Conservation (phyloP, 2,888 invertebrate genomes). For the Trichopoda pennipes region DNA sequence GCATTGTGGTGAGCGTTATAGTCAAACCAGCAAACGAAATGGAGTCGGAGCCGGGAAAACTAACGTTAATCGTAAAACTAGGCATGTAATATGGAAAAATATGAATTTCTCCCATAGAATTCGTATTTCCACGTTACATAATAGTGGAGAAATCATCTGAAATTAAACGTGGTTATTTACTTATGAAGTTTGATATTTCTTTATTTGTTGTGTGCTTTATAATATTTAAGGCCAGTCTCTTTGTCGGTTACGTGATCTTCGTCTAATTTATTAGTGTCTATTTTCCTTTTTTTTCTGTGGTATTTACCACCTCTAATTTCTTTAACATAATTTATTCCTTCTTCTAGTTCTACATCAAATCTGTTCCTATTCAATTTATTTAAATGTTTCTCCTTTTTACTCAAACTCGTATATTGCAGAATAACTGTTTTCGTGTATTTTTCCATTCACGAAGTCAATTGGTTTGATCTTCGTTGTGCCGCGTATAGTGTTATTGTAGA, state of each 20-base stretch:
- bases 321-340: slow-evolving; percentile 57
- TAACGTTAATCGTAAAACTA: too few species aligned
- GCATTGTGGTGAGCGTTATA: too few species aligned
- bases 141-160: too few species aligned
- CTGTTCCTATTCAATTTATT: slow-evolving; percentile 52
- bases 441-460: slow-evolving; percentile 67
- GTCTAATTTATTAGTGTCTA: slow-evolving; percentile 46
- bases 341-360: slow-evolving; percentile 45
- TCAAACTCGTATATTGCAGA: slow-evolving; percentile 56
- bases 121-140: too few species aligned
- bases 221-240: slow-evolving; percentile 58
- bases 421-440: slow-evolving; percentile 42
- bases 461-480: slow-evolving; percentile 59
- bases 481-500: slow-evolving; percentile 65
- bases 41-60: too few species aligned
- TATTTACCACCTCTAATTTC: slow-evolving; percentile 65
- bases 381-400: slow-evolving; percentile 61
- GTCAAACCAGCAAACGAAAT: too few species aligned
- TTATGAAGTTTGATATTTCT: slow-evolving; percentile 55
- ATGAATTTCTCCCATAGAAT: too few species aligned
- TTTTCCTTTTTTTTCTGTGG: slow-evolving; percentile 46
- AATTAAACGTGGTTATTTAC: slow-evolving; percentile 38
- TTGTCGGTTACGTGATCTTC: slow-evolving; percentile 57
- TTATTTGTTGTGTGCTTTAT: slow-evolving; percentile 62
- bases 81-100: too few species aligned